Percentiles rank a stretch among this genome's conserved stretches.
phyloP scores from a whole-genome alignment of 2,113 vertebrate genomes.

The Phaethornis superciliosus region DNA sequence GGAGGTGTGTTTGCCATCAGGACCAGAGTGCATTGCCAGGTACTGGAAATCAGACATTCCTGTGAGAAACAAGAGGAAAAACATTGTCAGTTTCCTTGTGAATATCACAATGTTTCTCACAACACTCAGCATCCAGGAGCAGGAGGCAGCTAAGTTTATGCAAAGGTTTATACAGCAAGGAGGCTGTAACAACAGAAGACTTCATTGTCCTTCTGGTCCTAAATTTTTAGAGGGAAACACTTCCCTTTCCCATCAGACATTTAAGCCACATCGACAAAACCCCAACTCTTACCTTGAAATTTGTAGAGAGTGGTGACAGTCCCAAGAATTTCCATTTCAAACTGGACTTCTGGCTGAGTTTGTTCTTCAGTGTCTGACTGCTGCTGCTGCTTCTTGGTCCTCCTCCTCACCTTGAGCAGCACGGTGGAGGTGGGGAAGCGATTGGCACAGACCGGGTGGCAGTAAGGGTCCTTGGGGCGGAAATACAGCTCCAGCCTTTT shows the following conservation, averaged over 20 bases:
- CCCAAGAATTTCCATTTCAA: conserved; percentile 87
- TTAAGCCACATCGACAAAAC: rapidly evolving
- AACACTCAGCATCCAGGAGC: not conserved
- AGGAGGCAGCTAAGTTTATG: not conserved
- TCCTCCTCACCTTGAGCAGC: conserved; percentile 84
- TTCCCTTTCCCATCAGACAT: not conserved
- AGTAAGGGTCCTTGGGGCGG: conserved; percentile 93
- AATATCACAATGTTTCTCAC: not conserved
- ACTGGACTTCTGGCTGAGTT: conserved; percentile 23
- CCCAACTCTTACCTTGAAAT: conserved; percentile 87
- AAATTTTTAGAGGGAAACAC: not conserved
- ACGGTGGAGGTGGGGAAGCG: conserved; percentile 90
- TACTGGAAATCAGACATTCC: conserved; percentile 94
- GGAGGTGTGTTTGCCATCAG: conserved; percentile 75
- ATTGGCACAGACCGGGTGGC: conserved; percentile 91
- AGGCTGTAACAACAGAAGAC: not conserved
- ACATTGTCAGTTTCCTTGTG: not conserved
- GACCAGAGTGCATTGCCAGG: conserved; percentile 83
- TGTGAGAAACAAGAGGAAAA: not conserved
- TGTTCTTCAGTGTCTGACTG: not conserved
- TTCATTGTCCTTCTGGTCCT: not conserved
- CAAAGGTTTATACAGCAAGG: not conserved
- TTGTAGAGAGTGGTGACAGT: conserved; percentile 90
- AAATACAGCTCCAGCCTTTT: conserved; percentile 91
- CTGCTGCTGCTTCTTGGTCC: conserved; percentile 54